Evolutionary conservation across 1,140 invertebrate species (phyloP).

Genomic region (Mercenaria mercenaria): DNA sequence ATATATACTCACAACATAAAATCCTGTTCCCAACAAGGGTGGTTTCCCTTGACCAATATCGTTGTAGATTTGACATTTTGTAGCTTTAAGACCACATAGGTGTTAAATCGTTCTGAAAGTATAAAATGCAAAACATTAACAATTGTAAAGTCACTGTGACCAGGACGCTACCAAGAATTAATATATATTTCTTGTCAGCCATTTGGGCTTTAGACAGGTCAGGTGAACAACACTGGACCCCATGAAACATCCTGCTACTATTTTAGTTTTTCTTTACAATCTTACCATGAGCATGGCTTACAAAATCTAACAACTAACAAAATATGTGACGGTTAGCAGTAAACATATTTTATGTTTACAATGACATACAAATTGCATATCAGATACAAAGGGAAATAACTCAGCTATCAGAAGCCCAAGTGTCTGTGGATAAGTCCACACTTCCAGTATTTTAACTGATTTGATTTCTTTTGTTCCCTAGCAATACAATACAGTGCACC

Average conservation of each 20-base stretch:
- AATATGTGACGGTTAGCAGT: too few relatives aligned
- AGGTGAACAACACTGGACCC: neutral
- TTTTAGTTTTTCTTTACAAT: too few relatives aligned
- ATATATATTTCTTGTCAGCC: neutral
- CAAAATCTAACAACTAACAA: too few relatives aligned
- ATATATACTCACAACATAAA: constrained; percentile 98
- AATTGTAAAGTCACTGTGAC: neutral
- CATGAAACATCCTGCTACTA: neutral
- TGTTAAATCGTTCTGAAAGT: constrained; percentile 86
- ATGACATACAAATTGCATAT: too few relatives aligned
- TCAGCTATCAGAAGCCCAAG: too few relatives aligned
- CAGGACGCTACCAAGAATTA: neutral
- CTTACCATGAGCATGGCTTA: too few relatives aligned
- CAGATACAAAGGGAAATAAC: too few relatives aligned
- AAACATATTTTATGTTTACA: too few relatives aligned
- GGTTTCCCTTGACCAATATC: constrained; percentile 97
- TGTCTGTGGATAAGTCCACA: too few relatives aligned
- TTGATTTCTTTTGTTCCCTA: too few relatives aligned
- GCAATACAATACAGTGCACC: too few relatives aligned
- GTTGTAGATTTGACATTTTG: constrained; percentile 99
- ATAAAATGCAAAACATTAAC: constrained; percentile 36
- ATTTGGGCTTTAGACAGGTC: neutral
- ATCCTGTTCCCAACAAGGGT: constrained; percentile 99
- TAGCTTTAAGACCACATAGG: constrained; percentile 97
- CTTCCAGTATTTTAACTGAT: too few relatives aligned